phyloP scores from a whole-genome alignment of 2,888 invertebrate species.

The Bibio marci region DNA sequence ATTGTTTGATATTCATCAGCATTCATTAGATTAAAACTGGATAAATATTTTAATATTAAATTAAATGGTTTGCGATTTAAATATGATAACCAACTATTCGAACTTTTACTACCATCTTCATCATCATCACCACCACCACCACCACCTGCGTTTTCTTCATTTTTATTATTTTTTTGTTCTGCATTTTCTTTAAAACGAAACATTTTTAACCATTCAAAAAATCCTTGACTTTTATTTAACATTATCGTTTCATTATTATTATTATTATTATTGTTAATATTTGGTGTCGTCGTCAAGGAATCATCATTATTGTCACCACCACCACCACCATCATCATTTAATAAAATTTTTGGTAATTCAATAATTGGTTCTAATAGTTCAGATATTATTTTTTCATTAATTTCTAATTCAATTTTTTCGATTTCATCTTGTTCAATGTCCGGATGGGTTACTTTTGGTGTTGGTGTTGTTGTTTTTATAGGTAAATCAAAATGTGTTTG shows the following conservation, averaged over 20 bases:
- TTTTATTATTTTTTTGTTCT: neutral
- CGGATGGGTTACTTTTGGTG: slow-evolving; percentile 20
- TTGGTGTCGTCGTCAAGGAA: no score
- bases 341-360: neutral
- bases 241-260: neutral
- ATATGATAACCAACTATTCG: slow-evolving; percentile 18
- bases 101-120: slow-evolving; percentile 9
- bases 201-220: neutral
- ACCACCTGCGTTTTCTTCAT: neutral
- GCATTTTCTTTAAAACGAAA: neutral
- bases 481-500: slow-evolving; percentile 3
- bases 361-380: neutral
- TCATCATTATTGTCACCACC: neutral
- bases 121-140: slow-evolving; percentile 12
- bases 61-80: slow-evolving; percentile 27
- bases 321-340: neutral
- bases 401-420: slow-evolving; percentile 22
- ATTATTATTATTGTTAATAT: slow-evolving; percentile 4
- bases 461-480: slow-evolving; percentile 18
- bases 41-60: slow-evolving; percentile 14
- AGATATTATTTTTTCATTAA: slow-evolving; percentile 13
- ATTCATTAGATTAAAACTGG: neutral
- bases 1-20: neutral
- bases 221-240: neutral
- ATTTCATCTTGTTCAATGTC: slow-evolving; percentile 25